Evolutionary conservation across 2,888 invertebrate genomes (phyloP).

Genomic region (Lithodes maja): DNA sequence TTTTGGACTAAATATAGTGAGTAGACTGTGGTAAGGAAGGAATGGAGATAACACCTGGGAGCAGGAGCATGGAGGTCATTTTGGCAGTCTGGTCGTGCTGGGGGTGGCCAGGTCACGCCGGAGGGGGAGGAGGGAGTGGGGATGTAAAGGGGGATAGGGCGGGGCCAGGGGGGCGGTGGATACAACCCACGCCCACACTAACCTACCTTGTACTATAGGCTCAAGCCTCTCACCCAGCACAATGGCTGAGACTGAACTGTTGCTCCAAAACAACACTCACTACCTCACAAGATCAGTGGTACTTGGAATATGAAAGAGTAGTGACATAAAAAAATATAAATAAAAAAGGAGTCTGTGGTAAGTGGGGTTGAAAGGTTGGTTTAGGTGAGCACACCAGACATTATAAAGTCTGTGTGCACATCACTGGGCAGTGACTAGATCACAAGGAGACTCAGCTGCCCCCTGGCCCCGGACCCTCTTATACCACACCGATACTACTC

Average conservation of each 20-base stretch:
- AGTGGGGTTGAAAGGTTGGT: slow-evolving; percentile 59
- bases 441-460: slow-evolving; percentile 66
- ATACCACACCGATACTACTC: slow-evolving; percentile 49
- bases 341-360: slow-evolving; percentile 38
- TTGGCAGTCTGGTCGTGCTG: slow-evolving; percentile 66
- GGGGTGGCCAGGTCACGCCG: slow-evolving; percentile 60
- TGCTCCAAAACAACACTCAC: slow-evolving; percentile 31
- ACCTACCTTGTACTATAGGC: slow-evolving; percentile 68
- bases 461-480: slow-evolving; percentile 42
- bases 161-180: slow-evolving; percentile 58
- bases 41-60: slow-evolving; percentile 48
- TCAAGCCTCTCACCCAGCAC: slow-evolving; percentile 62
- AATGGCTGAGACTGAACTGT: slow-evolving; percentile 34
- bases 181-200: slow-evolving; percentile 68
- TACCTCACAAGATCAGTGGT: slow-evolving; percentile 39
- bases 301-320: slow-evolving; percentile 21
- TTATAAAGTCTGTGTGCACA: slow-evolving; percentile 59
- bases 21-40: slow-evolving; percentile 4
- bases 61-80: slow-evolving; percentile 60
- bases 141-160: slow-evolving; percentile 48
- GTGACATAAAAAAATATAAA: slow-evolving; percentile 32
- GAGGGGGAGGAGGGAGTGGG: slow-evolving; percentile 50
- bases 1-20: no score
- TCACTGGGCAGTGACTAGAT: slow-evolving; percentile 65
- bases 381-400: slow-evolving; percentile 62